A percentile compares a stretch with the other conserved stretches of the same genome.
phyloP scores from a whole-genome alignment of 2,888 invertebrate species.

The Ischnura elegans region DNA sequence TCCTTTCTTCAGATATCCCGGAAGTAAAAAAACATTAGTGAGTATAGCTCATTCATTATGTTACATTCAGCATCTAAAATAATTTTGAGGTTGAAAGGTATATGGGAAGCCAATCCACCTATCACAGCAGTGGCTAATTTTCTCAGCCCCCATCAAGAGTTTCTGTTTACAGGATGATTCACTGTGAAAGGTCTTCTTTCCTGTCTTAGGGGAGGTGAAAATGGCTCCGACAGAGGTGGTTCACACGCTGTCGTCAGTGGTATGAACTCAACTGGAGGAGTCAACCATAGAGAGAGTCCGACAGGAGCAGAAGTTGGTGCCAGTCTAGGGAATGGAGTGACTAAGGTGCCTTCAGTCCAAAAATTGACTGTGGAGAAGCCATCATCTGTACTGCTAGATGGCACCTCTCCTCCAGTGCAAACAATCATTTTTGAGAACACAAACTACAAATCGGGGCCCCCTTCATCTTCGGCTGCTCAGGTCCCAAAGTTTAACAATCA shows the following conservation, averaged over 20 bases:
- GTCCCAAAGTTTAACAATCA: constrained; percentile 31
- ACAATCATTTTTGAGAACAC: constrained; percentile 96
- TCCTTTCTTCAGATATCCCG: no score
- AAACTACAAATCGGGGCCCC: constrained; percentile 86
- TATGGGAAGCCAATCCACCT: no score
- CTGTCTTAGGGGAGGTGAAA: constrained; percentile 36
- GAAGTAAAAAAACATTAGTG: no score
- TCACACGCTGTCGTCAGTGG: constrained; percentile 32
- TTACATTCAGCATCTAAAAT: no score
- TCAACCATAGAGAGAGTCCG: constrained; percentile 37
- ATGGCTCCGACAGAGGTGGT: constrained; percentile 23
- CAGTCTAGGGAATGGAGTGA: constrained; percentile 30
- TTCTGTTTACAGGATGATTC: no score
- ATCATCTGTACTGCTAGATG: constrained; percentile 81
- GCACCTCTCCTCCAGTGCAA: constrained; percentile 89
- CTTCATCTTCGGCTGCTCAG: constrained; percentile 56
- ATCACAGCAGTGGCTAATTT: no score
- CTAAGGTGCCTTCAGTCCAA: constrained; percentile 41
- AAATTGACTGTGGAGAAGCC: constrained; percentile 79
- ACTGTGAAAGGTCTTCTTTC: neutral
- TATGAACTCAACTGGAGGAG: constrained; percentile 26
- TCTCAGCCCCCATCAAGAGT: no score
- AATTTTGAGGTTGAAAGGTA: no score
- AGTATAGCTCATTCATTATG: no score
- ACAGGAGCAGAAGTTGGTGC: constrained; percentile 30